A percentile compares a stretch with the other conserved stretches of the same genome.
These are phyloP conservation scores for Pterois miles DNA, from an alignment of 2,797 vertebrate species.

Conservation along the genomic window DNA sequence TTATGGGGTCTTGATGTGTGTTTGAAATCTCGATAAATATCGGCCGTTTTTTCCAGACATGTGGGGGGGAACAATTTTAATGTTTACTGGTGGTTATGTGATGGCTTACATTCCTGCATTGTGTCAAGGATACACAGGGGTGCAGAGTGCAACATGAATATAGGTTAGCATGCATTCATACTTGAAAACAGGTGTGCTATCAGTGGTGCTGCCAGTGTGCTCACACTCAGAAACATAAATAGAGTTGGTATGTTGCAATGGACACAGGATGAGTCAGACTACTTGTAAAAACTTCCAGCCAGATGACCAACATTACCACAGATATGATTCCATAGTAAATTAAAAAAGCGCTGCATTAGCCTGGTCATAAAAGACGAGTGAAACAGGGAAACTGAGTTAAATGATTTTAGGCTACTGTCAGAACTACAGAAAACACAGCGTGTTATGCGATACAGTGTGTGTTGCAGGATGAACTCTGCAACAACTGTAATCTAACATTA, in stretches of 20 bases:
- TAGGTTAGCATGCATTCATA: constrained; percentile 3
- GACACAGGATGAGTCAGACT: neutral
- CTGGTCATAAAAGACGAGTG: neutral
- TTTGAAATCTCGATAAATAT: constrained; percentile 69
- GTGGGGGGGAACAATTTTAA: constrained; percentile 26
- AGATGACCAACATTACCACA: neutral
- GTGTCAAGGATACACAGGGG: constrained; percentile 22
- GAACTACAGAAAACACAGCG: neutral
- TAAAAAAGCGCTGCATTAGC: neutral
- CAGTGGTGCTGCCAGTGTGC: neutral
- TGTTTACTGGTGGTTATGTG: constrained; percentile 50
- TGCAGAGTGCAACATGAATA: neutral
- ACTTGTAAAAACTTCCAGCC: neutral
- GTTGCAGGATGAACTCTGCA: neutral
- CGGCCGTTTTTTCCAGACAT: constrained; percentile 11
- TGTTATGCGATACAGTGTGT: neutral
- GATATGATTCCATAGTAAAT: constrained; percentile 9
- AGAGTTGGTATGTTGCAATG: neutral
- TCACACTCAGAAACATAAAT: neutral
- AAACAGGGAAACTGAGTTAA: neutral
- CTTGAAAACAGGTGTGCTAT: constrained; percentile 15
- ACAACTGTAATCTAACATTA: neutral
- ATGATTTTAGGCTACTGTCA: neutral
- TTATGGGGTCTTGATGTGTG: constrained; percentile 55
- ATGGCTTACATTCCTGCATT: constrained; percentile 51